A percentile compares a stretch with the other conserved stretches of the same genome.
These are phyloP conservation scores for Centrocercus urophasianus DNA, from an alignment of 2,113 vertebrate genomes.

Conservation along the genomic window DNA sequence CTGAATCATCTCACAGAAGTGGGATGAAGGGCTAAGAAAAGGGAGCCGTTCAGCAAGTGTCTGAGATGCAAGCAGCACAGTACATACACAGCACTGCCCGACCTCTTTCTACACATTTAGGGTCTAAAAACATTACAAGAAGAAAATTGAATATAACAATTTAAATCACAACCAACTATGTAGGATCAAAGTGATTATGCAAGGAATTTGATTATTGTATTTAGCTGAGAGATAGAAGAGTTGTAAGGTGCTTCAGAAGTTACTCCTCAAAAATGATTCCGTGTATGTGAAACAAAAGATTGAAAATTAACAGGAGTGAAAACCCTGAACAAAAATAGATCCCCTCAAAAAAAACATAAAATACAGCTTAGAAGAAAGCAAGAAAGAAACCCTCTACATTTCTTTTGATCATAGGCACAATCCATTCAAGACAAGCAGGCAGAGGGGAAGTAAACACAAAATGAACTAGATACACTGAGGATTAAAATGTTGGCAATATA, in stretches of 20 bases:
- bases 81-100: background rate
- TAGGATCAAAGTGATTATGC: background rate
- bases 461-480: background rate
- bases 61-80: accelerated
- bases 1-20: background rate
- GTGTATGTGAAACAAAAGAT: background rate
- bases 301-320: background rate
- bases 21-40: background rate
- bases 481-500: background rate
- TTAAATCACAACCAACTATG: background rate
- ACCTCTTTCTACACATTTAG: background rate
- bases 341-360: background rate
- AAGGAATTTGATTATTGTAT: background rate
- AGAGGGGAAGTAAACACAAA: background rate
- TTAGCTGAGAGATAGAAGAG: background rate
- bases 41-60: background rate
- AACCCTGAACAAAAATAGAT: background rate
- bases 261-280: background rate
- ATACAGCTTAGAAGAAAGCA: background rate
- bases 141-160: background rate
- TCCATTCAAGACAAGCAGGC: background rate
- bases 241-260: background rate
- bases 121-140: background rate
- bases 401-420: background rate
- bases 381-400: background rate